These are phyloP conservation scores for Calypte anna DNA, from an alignment of 2,113 vertebrate genomes.

Conservation along the genomic window DNA sequence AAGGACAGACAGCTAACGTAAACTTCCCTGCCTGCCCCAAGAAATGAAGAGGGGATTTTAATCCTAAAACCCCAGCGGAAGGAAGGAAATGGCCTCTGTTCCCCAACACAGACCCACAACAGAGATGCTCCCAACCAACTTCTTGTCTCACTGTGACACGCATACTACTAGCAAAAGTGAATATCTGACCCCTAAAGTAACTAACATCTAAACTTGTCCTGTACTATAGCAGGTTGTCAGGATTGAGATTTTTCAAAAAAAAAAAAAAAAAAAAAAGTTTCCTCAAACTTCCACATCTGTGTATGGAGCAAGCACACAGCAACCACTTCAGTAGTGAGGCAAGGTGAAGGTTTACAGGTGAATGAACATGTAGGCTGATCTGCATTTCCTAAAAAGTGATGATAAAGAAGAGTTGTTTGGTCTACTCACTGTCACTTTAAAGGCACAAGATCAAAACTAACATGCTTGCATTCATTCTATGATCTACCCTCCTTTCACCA, in stretches of 20 bases:
- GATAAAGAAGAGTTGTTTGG: slow-evolving; percentile 48
- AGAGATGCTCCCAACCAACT: background rate
- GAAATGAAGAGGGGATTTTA: background rate
- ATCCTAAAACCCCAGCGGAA: background rate
- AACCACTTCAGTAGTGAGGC: background rate
- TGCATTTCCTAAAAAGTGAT: slow-evolving; percentile 53
- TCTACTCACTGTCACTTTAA: slow-evolving; percentile 42
- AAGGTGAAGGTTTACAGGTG: slow-evolving; percentile 6
- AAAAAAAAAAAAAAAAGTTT: background rate
- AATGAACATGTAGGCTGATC: slow-evolving; percentile 38
- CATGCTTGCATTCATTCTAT: background rate
- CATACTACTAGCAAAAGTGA: background rate
- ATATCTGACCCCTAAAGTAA: background rate
- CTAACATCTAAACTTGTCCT: background rate
- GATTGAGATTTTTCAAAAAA: background rate
- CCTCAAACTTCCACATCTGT: background rate
- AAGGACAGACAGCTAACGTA: background rate
- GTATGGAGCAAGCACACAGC: background rate
- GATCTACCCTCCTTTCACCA: background rate
- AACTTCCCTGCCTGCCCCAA: fast-evolving
- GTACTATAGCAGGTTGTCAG: background rate
- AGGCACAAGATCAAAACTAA: slow-evolving; percentile 48
- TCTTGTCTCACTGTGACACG: background rate
- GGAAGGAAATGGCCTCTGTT: background rate
- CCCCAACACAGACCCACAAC: background rate